These are phyloP conservation scores for Spilarctia lutea DNA, from an alignment of 2,888 invertebrate genomes.

Conservation along the genomic window DNA sequence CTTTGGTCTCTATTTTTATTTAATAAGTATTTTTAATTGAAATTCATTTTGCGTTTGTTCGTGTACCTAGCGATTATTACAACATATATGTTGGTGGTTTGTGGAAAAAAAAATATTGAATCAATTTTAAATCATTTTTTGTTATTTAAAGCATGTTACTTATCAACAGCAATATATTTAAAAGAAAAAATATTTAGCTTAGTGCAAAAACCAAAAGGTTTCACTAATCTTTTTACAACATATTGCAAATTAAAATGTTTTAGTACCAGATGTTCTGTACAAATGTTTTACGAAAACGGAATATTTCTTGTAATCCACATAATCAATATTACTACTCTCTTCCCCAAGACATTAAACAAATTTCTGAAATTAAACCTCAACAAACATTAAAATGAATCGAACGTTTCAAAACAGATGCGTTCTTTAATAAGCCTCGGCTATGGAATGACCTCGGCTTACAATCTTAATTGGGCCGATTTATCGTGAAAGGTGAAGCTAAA, in stretches of 20 bases:
- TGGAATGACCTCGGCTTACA: slow-evolving; percentile 43
- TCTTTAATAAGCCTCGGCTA: slow-evolving; percentile 36
- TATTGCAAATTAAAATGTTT: background rate
- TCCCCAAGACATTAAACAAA: background rate
- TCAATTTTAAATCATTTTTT: background rate
- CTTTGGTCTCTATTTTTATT: background rate
- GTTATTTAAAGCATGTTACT: background rate
- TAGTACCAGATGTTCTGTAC: background rate
- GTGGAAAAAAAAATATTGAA: background rate
- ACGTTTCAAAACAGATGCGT: slow-evolving; percentile 30
- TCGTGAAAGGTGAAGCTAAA: slow-evolving; percentile 59
- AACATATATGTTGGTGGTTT: too few species aligned
- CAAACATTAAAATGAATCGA: slow-evolving; percentile 25
- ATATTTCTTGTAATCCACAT: background rate
- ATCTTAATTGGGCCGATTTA: slow-evolving; percentile 65
- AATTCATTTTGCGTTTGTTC: background rate
- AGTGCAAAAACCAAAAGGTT: background rate
- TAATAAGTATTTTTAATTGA: too few species aligned
- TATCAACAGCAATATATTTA: background rate
- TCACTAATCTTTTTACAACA: background rate
- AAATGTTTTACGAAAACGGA: background rate
- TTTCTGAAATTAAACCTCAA: background rate
- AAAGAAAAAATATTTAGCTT: background rate
- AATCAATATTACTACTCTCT: background rate
- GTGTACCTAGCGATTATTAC: background rate